phyloP scores from a whole-genome alignment of 2,113 vertebrate genomes.

The Cavia aperea region DNA sequence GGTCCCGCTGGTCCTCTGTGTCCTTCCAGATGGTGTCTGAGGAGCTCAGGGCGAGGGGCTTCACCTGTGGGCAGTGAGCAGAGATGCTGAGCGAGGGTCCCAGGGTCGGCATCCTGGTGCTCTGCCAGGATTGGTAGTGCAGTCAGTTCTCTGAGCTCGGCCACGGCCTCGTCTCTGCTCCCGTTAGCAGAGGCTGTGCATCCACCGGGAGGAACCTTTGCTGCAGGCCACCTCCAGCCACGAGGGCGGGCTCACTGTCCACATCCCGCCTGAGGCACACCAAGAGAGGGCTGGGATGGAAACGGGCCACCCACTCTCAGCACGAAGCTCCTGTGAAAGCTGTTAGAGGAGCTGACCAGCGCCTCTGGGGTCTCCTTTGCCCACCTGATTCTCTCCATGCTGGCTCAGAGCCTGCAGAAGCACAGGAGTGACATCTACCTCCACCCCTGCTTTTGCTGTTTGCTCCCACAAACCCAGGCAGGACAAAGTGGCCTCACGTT shows the following conservation, averaged over 20 bases:
- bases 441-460: background rate
- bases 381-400: background rate
- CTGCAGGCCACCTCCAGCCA: background rate
- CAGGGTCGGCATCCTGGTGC: background rate
- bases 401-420: background rate
- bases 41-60: background rate
- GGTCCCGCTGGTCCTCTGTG: background rate
- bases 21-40: background rate
- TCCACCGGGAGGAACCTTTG: background rate
- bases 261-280: background rate
- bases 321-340: background rate
- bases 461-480: background rate
- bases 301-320: background rate
- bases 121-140: background rate
- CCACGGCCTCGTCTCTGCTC: background rate
- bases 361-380: background rate
- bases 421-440: background rate
- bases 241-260: background rate
- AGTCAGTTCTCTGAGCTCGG: background rate
- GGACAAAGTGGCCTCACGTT: background rate
- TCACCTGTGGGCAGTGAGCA: background rate
- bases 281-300: too few relatives aligned
- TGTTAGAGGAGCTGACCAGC: background rate
- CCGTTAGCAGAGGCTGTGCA: background rate
- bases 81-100: background rate